phyloP scores from a whole-genome alignment of 2,888 invertebrate species.

The Eupithecia pulchellata region DNA sequence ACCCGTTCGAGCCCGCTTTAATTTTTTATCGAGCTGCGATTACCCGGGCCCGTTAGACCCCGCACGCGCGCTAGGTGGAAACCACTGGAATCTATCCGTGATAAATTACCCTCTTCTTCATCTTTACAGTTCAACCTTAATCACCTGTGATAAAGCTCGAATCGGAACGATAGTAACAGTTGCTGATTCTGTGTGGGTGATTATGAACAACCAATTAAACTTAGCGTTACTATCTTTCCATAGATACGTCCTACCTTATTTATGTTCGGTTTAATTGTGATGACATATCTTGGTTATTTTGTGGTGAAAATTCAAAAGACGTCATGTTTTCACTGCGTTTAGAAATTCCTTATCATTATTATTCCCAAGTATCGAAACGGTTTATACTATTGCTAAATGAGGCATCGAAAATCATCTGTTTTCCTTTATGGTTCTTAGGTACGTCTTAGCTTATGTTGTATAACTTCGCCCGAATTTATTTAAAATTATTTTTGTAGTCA shows the following conservation, averaged over 20 bases:
- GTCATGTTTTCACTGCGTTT: background rate
- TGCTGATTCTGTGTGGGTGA: conserved; percentile 42
- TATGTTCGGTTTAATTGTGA: conserved; percentile 41
- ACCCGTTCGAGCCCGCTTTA: conserved; percentile 35
- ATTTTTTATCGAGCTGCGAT: conserved; percentile 75
- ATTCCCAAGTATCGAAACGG: background rate
- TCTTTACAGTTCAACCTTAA: conserved; percentile 43
- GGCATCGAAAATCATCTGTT: background rate
- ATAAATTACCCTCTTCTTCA: conserved; percentile 52
- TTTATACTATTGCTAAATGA: background rate
- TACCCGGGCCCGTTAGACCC: conserved; percentile 73
- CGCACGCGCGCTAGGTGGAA: conserved; percentile 62
- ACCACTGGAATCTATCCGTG: conserved; percentile 59
- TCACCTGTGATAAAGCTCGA: conserved; percentile 38
- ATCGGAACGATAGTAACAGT: conserved; percentile 34
- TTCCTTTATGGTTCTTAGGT: background rate
- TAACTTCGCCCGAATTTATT: background rate
- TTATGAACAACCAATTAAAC: conserved; percentile 52
- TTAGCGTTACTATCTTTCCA: conserved; percentile 45
- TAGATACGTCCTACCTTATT: conserved; percentile 41
- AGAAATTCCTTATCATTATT: background rate
- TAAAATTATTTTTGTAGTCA: background rate
- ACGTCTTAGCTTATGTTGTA: background rate
- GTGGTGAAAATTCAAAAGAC: conserved; percentile 30
- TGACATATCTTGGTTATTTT: conserved; percentile 43